Evolutionary conservation across 1,140 invertebrate species (phyloP).

Genomic region (Solenopsis invicta): DNA sequence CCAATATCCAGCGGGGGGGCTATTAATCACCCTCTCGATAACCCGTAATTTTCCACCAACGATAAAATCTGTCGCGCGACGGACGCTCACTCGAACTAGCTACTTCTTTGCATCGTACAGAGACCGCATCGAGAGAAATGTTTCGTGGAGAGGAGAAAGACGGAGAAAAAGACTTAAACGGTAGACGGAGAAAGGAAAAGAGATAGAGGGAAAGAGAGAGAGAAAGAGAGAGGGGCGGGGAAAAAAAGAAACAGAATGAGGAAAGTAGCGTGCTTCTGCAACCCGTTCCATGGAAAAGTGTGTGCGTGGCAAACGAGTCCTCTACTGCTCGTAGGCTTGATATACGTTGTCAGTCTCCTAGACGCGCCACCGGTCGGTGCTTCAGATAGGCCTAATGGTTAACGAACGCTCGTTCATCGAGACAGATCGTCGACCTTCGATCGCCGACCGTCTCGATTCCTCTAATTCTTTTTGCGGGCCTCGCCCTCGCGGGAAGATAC

Average conservation of each 20-base stretch:
- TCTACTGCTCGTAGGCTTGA: constrained; percentile 39
- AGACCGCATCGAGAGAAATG: constrained; percentile 22
- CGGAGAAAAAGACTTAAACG: constrained; percentile 1
- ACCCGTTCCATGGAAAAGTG: constrained; percentile 57
- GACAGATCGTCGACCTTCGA: constrained; percentile 64
- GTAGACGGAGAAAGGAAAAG: background rate
- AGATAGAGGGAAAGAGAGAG: background rate
- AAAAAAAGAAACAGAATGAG: constrained; percentile 41
- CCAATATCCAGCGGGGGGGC: constrained; percentile 73
- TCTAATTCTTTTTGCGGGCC: constrained; percentile 42
- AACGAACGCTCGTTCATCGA: constrained; percentile 57
- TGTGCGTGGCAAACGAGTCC: constrained; percentile 54
- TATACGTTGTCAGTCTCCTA: constrained; percentile 57
- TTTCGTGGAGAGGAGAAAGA: background rate
- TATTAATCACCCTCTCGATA: constrained; percentile 77
- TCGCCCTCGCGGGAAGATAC: constrained; percentile 51
- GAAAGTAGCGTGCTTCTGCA: constrained; percentile 53
- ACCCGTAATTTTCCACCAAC: constrained; percentile 75
- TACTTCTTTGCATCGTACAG: constrained; percentile 37
- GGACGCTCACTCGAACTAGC: constrained; percentile 31
- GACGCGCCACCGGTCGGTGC: constrained; percentile 36
- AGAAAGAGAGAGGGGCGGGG: background rate
- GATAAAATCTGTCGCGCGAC: constrained; percentile 78
- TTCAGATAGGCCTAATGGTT: constrained; percentile 53
- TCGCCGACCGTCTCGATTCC: constrained; percentile 35